These are phyloP conservation scores for Myiozetetes cayanensis DNA, from an alignment of 2,113 vertebrate species.

Conservation along the genomic window DNA sequence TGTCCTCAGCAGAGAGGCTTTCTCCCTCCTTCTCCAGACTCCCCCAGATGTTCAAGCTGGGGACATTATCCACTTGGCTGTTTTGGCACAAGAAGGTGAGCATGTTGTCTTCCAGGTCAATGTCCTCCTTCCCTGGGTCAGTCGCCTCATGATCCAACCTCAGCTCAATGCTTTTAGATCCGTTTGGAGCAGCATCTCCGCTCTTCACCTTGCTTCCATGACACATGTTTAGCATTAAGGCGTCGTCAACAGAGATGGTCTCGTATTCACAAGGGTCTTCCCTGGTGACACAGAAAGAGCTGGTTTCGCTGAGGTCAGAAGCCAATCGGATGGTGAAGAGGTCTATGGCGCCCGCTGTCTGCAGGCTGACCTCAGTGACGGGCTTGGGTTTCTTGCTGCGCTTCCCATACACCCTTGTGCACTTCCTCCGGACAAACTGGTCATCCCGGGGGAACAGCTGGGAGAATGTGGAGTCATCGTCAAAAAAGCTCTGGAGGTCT, in stretches of 20 bases:
- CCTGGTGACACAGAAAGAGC: constrained; percentile 71
- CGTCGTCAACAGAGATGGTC: constrained; percentile 80
- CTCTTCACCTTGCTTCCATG: constrained; percentile 73
- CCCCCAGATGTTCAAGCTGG: constrained; percentile 70
- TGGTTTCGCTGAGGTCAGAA: constrained; percentile 68
- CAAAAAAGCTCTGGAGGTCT: constrained; percentile 77
- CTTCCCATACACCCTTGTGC: constrained; percentile 88
- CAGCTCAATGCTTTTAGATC: not conserved
- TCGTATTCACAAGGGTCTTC: constrained; percentile 79
- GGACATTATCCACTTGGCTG: constrained; percentile 47
- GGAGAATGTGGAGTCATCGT: constrained; percentile 87
- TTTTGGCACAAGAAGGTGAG: constrained; percentile 66
- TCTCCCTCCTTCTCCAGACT: constrained; percentile 62
- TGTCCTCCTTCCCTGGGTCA: not conserved
- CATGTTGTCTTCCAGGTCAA: constrained; percentile 46
- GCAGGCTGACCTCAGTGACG: not conserved
- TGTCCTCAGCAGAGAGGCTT: constrained; percentile 33
- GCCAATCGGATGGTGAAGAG: constrained; percentile 11
- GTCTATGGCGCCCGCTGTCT: not conserved
- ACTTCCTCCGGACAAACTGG: constrained; percentile 84
- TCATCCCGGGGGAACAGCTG: constrained; percentile 87
- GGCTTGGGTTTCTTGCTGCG: constrained; percentile 79
- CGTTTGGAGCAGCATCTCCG: not conserved
- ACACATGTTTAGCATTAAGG: constrained; percentile 84
- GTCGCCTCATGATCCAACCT: not conserved